Conservation (phyloP, 2,797 vertebrate genomes). For the Hemibagrus guttatus region DNA sequence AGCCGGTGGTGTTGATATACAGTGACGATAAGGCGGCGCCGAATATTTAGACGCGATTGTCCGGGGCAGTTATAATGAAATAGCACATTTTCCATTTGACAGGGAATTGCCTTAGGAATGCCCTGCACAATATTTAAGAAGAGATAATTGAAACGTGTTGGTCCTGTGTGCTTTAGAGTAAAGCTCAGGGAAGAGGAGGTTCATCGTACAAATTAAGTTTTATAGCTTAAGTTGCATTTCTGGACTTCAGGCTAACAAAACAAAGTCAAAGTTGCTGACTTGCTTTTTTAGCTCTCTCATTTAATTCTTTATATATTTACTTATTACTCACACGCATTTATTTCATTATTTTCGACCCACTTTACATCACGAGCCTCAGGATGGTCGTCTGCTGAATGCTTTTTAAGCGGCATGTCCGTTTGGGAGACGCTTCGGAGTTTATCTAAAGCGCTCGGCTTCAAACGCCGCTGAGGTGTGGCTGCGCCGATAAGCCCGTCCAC, state of each 20-base stretch:
- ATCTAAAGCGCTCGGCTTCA: conserved; percentile 33
- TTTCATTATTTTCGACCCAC: conserved; percentile 3
- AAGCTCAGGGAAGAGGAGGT: background rate
- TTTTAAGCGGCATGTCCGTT: background rate
- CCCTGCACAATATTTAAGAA: conserved; percentile 30
- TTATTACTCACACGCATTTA: background rate
- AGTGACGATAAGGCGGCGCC: background rate
- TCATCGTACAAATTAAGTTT: conserved; percentile 46
- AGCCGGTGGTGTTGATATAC: conserved; percentile 23
- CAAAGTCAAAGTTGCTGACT: conserved; percentile 43
- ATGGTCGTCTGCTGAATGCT: background rate
- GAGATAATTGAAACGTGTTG: conserved; percentile 28
- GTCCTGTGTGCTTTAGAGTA: conserved; percentile 27
- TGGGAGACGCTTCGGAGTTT: conserved; percentile 25
- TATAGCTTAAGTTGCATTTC: conserved; percentile 50
- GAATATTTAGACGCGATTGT: conserved; percentile 16
- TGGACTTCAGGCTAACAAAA: conserved; percentile 33
- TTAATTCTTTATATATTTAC: conserved; percentile 24
- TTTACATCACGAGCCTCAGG: background rate
- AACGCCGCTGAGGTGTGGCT: conserved; percentile 36
- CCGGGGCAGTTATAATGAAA: conserved; percentile 37
- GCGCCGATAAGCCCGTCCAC: conserved; percentile 46
- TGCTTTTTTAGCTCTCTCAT: conserved; percentile 12
- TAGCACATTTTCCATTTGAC: conserved; percentile 34
- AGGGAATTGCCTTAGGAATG: conserved; percentile 19